A percentile compares a stretch with the other conserved stretches of the same genome.
These are phyloP conservation scores for Microcebus jonahi DNA, from an alignment of 2,113 vertebrate species.

Conservation along the genomic window DNA sequence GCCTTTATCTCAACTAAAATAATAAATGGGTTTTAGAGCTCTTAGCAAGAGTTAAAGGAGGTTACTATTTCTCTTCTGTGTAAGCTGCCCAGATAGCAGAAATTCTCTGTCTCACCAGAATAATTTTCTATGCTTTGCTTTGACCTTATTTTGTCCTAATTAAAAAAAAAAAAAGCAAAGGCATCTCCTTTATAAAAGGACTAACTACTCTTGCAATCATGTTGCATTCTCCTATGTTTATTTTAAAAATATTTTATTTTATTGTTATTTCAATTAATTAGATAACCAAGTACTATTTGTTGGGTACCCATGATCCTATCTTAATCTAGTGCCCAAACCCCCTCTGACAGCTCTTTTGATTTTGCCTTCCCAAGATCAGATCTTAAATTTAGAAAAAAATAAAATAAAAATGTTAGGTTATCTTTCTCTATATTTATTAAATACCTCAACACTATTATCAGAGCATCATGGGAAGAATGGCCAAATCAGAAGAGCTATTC, in stretches of 20 bases:
- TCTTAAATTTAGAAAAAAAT: background rate
- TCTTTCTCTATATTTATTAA: constrained; percentile 7
- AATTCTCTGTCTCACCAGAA: background rate
- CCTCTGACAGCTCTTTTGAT: background rate
- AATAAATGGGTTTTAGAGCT: background rate
- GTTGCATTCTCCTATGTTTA: background rate
- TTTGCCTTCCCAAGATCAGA: background rate
- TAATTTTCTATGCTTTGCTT: background rate
- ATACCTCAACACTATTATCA: background rate
- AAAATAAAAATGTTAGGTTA: background rate
- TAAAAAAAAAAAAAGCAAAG: background rate
- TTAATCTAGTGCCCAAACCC: background rate
- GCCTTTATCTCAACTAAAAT: background rate
- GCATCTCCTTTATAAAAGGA: background rate
- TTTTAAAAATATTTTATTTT: background rate
- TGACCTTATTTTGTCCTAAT: background rate
- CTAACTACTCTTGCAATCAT: background rate
- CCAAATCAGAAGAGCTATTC: background rate
- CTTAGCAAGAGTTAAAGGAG: background rate
- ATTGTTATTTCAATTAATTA: background rate
- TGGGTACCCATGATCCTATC: background rate
- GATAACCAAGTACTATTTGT: background rate
- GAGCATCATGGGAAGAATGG: background rate
- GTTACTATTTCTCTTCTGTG: background rate
- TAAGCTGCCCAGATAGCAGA: background rate